Conservation (phyloP, 1,140 invertebrate species). For the Panulirus ornatus region DNA sequence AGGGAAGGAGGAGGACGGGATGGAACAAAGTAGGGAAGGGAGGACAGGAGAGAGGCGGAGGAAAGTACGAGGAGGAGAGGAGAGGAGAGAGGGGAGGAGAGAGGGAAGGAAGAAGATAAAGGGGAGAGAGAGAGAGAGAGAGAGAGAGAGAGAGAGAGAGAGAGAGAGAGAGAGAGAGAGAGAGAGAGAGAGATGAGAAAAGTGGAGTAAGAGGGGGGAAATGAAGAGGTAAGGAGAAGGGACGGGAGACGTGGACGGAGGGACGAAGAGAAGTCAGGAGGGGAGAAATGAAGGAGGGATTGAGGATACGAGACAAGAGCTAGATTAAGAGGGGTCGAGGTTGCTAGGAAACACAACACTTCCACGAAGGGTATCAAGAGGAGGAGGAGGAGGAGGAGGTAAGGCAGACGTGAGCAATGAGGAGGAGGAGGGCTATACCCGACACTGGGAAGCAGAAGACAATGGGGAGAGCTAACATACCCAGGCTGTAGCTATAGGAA, state of each 20-base stretch:
- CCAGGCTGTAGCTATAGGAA: background rate
- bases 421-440: too few relatives aligned
- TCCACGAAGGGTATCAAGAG: too few relatives aligned
- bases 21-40: background rate
- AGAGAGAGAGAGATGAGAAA: background rate
- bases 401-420: background rate
- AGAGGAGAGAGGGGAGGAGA: background rate
- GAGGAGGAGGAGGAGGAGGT: background rate
- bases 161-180: background rate
- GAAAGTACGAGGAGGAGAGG: background rate
- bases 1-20: background rate
- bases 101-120: background rate
- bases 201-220: too few relatives aligned
- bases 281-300: too few relatives aligned
- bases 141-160: background rate
- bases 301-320: too few relatives aligned
- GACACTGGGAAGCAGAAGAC: too few relatives aligned
- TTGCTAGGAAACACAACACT: too few relatives aligned
- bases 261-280: too few relatives aligned
- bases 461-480: too few relatives aligned
- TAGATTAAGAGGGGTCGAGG: too few relatives aligned
- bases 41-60: background rate
- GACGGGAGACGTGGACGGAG: too few relatives aligned
- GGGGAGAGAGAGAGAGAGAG: background rate
- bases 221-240: too few relatives aligned